Conservation (phyloP, 2,888 invertebrate genomes). For the Drosophila maculinotata region DNA sequence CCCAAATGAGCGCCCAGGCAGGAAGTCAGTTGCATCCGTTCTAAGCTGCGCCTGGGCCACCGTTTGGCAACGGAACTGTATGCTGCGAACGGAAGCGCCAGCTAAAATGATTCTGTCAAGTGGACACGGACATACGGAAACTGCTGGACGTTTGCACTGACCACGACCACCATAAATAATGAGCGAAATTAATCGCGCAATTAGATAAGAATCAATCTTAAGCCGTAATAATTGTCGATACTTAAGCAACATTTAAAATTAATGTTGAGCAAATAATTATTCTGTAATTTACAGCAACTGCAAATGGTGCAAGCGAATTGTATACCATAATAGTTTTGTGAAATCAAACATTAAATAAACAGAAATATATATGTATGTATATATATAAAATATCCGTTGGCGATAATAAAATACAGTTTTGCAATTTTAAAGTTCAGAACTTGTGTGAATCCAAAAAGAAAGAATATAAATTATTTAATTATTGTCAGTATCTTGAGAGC, state of each 20-base stretch:
- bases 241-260: conserved; percentile 56
- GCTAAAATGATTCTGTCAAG: conserved; percentile 53
- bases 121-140: conserved; percentile 41
- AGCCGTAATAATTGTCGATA: conserved; percentile 62
- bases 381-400: no score
- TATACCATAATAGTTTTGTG: conserved; percentile 4
- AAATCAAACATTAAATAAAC: no score
- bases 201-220: conserved; percentile 72
- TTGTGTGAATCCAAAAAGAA: no score
- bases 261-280: conserved; percentile 45
- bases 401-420: no score
- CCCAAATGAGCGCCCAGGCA: conserved; percentile 72
- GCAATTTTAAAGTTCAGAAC: no score
- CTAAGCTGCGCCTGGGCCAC: conserved; percentile 45
- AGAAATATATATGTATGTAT: no score
- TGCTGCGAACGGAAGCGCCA: conserved; percentile 59
- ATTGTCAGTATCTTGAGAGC: no score
- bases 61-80: conserved; percentile 73
- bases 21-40: conserved; percentile 74
- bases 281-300: conserved; percentile 20
- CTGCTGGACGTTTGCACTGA: conserved; percentile 29
- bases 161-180: conserved; percentile 65
- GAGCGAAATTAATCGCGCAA: conserved; percentile 72
- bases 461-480: no score
- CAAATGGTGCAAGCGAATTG: conserved; percentile 16